phyloP scores from a whole-genome alignment of 2,888 invertebrate genomes.

The Lymantria dispar region DNA sequence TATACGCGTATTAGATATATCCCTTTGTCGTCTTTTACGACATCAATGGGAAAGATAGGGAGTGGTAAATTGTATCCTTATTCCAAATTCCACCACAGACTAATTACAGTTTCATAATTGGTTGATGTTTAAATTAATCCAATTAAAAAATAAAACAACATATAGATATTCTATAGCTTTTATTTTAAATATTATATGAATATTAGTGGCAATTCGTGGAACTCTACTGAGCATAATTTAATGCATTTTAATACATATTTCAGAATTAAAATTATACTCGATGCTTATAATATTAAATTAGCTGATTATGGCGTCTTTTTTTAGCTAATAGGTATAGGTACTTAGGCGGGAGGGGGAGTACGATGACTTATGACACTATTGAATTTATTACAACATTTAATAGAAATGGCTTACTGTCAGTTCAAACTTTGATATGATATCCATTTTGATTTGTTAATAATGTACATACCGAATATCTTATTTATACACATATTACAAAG shows the following conservation, averaged over 20 bases:
- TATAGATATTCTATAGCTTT: slow-evolving; percentile 35
- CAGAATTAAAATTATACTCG: slow-evolving; percentile 10
- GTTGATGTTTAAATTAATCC: not conserved
- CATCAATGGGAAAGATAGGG: too few relatives aligned
- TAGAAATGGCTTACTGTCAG: slow-evolving; percentile 27
- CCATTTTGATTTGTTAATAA: slow-evolving; percentile 23
- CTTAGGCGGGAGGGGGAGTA: slow-evolving; percentile 20
- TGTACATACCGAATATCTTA: slow-evolving; percentile 30
- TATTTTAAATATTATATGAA: slow-evolving; percentile 40
- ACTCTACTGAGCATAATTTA: slow-evolving; percentile 26
- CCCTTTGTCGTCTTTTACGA: too few relatives aligned
- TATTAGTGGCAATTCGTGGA: slow-evolving; percentile 39
- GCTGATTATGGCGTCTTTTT: slow-evolving; percentile 15
- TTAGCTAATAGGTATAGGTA: slow-evolving; percentile 9
- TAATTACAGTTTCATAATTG: not conserved
- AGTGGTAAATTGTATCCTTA: too few relatives aligned
- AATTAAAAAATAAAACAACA: slow-evolving; percentile 1
- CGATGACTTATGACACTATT: slow-evolving; percentile 11
- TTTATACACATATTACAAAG: slow-evolving; percentile 22
- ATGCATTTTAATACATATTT: slow-evolving; percentile 13
- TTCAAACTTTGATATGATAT: slow-evolving; percentile 32
- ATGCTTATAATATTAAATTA: slow-evolving; percentile 12
- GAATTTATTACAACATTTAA: slow-evolving; percentile 10
- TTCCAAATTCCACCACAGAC: too few relatives aligned
- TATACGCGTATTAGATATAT: too few relatives aligned